Base-by-base conservation (phyloP, 2,888 invertebrate species). In the Lithodes maja region DNA sequence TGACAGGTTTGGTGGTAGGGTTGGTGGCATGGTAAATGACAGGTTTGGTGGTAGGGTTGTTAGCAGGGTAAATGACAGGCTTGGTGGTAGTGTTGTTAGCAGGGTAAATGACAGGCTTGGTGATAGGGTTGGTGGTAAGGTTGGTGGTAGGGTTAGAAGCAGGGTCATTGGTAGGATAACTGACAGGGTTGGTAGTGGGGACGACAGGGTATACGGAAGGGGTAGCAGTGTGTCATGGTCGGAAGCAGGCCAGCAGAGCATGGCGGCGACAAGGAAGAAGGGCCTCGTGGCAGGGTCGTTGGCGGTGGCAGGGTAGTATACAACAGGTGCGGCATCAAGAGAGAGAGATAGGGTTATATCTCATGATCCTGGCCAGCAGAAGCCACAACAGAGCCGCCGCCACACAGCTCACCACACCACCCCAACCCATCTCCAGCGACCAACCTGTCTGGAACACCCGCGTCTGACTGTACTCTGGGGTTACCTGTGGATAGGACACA, bases 371-470 rank as follows among this genome's bases (percentile, higher is more conserved):
- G 2, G 92, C 92, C 83, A 92, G 83, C 52, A 92, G 90, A 17
- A 92, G 90, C 92, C 92, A 92, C 49, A 91, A 82, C 33, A 97
- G 95, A 0, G 97, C 97, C 0, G 98, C 97, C 84, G 97, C 95
- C 1, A 97, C 96, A 92, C 97, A 97, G 0, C 98, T 94, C 3
- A 96, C 96, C 0, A 98, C 97, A 2, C 93, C 93, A 7, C 93
- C 97, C 98, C 98, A 90, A 96, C 98, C 78, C 96, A 95, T 92
- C n/a, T 93, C 92, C 50, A 93, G 92, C 2, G 93, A 93, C 93
- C 93, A 94, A 12, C 93, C 93, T 7, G 93, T 90, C 79, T 87
- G 53, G 78, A 92, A 91, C 61, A 90, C 83, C n/a, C 87, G 83
- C 17, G 90, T 82, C 2, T 68, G 75, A 82, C 81, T 88, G 86